phyloP scores from a whole-genome alignment of 2,113 vertebrate species.

The Taxidea taxus region DNA sequence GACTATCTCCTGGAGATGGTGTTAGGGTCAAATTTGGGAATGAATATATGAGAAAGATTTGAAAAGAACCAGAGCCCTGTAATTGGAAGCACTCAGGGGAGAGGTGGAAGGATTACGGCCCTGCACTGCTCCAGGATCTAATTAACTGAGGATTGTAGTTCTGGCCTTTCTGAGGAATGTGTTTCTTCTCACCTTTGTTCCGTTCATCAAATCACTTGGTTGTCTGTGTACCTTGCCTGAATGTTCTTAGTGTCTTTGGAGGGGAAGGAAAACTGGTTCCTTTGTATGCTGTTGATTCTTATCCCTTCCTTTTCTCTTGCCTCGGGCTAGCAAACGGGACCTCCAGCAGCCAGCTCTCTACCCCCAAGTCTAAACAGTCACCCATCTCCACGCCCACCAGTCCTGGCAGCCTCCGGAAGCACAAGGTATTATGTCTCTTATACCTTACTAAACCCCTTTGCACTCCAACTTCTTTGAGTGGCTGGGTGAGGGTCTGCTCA shows the following conservation, averaged over 20 bases:
- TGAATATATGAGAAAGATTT: conserved; percentile 50
- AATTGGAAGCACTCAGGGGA: conserved; percentile 36
- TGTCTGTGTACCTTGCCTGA: conserved; percentile 49
- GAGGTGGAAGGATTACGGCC: neutral
- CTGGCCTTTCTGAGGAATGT: conserved; percentile 30
- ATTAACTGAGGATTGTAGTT: conserved; percentile 47
- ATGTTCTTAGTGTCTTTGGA: conserved; percentile 54
- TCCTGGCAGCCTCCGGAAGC: conserved; percentile 95
- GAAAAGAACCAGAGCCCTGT: conserved; percentile 58
- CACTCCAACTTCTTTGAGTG: conserved; percentile 51
- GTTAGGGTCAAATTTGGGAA: conserved; percentile 42
- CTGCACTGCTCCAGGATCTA: neutral
- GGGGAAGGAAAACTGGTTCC: conserved; percentile 36
- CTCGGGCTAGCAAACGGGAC: conserved; percentile 93
- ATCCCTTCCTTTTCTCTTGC: conserved; percentile 75
- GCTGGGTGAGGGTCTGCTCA: neutral
- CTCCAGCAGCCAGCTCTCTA: conserved; percentile 98
- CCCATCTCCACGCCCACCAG: conserved; percentile 98
- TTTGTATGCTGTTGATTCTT: conserved; percentile 73
- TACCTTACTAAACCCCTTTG: conserved; percentile 87
- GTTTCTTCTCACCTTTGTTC: conserved; percentile 53
- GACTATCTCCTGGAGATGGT: neutral
- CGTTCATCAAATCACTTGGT: conserved; percentile 52
- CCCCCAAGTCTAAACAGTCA: conserved; percentile 98
- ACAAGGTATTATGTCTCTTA: conserved; percentile 94